Conservation (phyloP, 2,797 vertebrate genomes). For the Morelia viridis region DNA sequence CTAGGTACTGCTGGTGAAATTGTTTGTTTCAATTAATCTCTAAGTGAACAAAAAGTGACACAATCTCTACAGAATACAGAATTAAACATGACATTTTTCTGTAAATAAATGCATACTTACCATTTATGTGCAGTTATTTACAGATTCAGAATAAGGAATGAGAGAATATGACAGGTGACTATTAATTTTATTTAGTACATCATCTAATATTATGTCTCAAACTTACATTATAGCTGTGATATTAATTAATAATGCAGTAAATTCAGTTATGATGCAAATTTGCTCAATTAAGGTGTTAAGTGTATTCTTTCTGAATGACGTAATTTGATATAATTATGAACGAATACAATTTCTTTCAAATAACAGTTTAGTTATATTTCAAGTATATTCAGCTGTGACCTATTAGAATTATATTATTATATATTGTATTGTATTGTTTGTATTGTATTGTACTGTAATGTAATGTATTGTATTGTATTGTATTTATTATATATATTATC, state of each 20-base stretch:
- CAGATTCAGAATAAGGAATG: background rate
- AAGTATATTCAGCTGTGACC: conserved; percentile 14
- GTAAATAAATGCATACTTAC: background rate
- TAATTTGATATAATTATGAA: conserved; percentile 54
- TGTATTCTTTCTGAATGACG: conserved; percentile 43
- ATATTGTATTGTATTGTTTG: background rate
- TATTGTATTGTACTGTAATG: background rate
- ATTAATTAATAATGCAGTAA: conserved; percentile 41
- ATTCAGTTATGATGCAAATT: conserved; percentile 61
- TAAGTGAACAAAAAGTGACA: background rate
- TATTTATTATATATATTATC: too few relatives aligned
- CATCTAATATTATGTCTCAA: conserved; percentile 20
- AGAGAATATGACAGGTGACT: background rate
- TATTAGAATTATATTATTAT: conserved; percentile 34
- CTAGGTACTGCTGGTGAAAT: background rate
- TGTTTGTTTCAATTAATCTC: background rate
- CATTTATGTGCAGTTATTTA: background rate
- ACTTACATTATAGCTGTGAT: conserved; percentile 27
- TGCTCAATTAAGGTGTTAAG: background rate
- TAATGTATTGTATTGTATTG: background rate
- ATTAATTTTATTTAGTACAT: conserved; percentile 18
- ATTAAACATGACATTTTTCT: background rate
- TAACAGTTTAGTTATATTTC: conserved; percentile 36
- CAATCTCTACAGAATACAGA: background rate
- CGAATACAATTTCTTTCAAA: conserved; percentile 43